Conservation (phyloP, 2,888 invertebrate species). For the Pterostichus niger region DNA sequence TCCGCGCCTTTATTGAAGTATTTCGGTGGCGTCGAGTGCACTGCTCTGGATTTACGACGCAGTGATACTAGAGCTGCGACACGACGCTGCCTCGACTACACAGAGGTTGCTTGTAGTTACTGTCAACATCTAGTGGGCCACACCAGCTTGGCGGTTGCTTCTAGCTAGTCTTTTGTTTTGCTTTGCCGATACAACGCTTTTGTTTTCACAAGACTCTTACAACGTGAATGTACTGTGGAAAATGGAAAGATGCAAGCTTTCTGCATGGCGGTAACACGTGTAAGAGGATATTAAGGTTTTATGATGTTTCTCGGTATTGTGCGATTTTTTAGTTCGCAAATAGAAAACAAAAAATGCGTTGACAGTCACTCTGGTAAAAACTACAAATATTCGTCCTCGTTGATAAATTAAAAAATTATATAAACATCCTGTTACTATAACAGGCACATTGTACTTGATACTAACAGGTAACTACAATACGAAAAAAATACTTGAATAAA, state of each 20-base stretch:
- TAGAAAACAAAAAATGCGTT: conserved; percentile 6
- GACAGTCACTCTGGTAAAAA: conserved; percentile 5
- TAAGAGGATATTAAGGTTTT: conserved; percentile 36
- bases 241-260: conserved; percentile 11
- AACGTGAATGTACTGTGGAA: conserved; percentile 31
- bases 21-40: conserved; percentile 63
- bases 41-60: conserved; percentile 52
- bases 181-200: conserved; percentile 35
- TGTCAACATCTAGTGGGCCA: conserved; percentile 27
- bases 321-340: conserved; percentile 1
- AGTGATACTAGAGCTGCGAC: conserved; percentile 13
- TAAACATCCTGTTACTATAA: too few relatives aligned
- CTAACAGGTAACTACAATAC: too few relatives aligned
- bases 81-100: neutral
- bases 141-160: neutral
- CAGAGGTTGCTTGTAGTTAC: conserved; percentile 24
- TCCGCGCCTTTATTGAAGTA: conserved; percentile 63
- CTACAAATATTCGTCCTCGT: neutral
- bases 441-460: too few relatives aligned
- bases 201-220: conserved; percentile 49
- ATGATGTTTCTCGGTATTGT: neutral
- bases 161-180: conserved; percentile 18
- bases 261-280: conserved; percentile 3
- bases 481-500: too few relatives aligned
- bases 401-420: too few relatives aligned